Evolutionary conservation across 2,113 vertebrate genomes (phyloP).

Genomic region (Diadophis punctatus): DNA sequence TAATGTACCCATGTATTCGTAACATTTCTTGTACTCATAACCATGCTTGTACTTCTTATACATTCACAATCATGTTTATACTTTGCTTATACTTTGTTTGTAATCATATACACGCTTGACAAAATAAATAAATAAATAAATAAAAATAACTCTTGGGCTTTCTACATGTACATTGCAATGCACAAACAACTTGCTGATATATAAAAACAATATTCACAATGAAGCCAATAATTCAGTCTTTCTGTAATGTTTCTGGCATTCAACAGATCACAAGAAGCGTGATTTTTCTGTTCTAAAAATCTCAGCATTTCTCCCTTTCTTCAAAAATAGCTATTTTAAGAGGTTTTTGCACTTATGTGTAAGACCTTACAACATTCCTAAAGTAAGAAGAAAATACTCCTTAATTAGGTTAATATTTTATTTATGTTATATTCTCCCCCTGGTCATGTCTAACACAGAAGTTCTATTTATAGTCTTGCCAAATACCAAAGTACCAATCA

Average conservation of each 20-base stretch:
- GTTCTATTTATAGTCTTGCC: slow-evolving; percentile 55
- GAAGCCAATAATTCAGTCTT: background rate
- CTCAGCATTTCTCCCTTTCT: background rate
- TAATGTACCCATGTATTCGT: too few species aligned
- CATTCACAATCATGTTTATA: too few species aligned
- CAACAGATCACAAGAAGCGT: background rate
- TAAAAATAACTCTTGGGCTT: background rate
- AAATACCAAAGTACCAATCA: slow-evolving; percentile 59
- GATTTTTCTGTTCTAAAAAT: background rate
- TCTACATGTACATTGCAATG: background rate
- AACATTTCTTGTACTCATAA: too few species aligned
- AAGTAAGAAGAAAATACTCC: slow-evolving; percentile 46
- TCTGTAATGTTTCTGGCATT: background rate
- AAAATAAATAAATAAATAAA: too few species aligned
- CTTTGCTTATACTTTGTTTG: too few species aligned
- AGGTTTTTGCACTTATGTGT: background rate
- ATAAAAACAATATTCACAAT: background rate
- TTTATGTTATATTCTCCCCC: slow-evolving; percentile 49
- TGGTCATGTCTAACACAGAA: slow-evolving; percentile 56
- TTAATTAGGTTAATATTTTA: slow-evolving; percentile 64
- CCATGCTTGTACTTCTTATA: too few species aligned
- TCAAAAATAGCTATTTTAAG: slow-evolving; percentile 26
- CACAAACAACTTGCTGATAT: background rate
- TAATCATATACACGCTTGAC: too few species aligned
- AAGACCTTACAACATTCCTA: slow-evolving; percentile 45